Evolutionary conservation across 2,113 vertebrate genomes (phyloP).

Genomic region (Fukomys damarensis): DNA sequence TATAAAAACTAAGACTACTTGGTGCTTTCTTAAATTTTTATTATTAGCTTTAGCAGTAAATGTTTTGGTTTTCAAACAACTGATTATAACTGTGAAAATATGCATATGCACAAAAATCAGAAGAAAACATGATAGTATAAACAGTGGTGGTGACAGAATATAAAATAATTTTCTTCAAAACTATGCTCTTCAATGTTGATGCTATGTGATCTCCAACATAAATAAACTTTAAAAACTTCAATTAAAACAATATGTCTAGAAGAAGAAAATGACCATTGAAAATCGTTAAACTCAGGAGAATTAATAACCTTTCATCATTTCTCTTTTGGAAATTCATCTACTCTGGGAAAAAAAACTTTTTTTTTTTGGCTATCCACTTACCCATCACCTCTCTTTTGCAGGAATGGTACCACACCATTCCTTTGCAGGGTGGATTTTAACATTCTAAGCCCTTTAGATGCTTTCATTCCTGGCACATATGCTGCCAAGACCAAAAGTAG

Average conservation of each 20-base stretch:
- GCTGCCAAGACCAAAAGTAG: not conserved
- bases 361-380: not conserved
- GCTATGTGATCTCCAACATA: constrained; percentile 53
- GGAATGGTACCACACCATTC: not conserved
- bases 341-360: not conserved
- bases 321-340: not conserved
- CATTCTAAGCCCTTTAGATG: not conserved
- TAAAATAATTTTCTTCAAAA: constrained; percentile 6
- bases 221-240: constrained; percentile 9
- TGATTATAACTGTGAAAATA: constrained; percentile 52
- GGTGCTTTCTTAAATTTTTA: not conserved
- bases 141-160: constrained; percentile 6
- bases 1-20: constrained; percentile 47
- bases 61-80: constrained; percentile 37
- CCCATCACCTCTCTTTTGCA: not conserved
- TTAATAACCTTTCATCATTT: constrained; percentile 26
- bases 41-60: constrained; percentile 19
- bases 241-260: constrained; percentile 33
- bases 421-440: not conserved
- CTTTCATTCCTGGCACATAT: not conserved
- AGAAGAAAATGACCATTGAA: constrained; percentile 27
- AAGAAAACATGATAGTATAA: constrained; percentile 27
- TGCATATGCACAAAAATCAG: not conserved
- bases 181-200: not conserved
- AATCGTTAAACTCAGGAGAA: not conserved